phyloP scores from a whole-genome alignment of 1,140 invertebrate species.

The Bombus affinis region DNA sequence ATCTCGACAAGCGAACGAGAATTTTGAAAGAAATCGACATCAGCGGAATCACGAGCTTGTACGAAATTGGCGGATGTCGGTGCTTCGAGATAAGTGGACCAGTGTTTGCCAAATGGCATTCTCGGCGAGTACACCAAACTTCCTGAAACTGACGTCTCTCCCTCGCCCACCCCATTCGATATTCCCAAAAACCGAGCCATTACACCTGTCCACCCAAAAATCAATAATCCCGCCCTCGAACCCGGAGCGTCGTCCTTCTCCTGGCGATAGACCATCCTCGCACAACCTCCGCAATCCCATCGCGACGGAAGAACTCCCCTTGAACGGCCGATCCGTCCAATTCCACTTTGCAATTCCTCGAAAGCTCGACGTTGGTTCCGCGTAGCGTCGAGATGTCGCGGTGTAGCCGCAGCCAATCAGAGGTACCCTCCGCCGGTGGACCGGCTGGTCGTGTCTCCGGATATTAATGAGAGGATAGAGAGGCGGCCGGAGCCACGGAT shows the following conservation, averaged over 20 bases:
- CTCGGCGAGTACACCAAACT: not conserved
- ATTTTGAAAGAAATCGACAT: not conserved
- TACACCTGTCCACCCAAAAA: slow-evolving; percentile 17
- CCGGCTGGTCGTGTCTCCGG: slow-evolving; percentile 51
- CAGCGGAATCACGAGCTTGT: too few relatives aligned
- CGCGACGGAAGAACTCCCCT: not conserved
- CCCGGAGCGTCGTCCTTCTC: not conserved
- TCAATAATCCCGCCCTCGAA: slow-evolving; percentile 1
- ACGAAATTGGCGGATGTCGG: not conserved
- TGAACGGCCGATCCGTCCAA: not conserved
- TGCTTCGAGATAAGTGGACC: not conserved
- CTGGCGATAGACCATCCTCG: not conserved
- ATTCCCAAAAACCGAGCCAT: not conserved
- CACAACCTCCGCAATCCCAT: not conserved
- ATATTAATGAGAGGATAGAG: slow-evolving; percentile 66
- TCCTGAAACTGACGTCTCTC: not conserved
- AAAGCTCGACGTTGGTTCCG: not conserved
- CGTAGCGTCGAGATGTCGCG: slow-evolving; percentile 22
- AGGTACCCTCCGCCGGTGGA: not conserved
- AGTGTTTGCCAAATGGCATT: too few relatives aligned
- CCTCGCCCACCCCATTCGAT: too few relatives aligned
- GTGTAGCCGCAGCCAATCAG: slow-evolving; percentile 19
- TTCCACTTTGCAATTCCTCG: not conserved
- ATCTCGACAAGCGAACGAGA: not conserved
- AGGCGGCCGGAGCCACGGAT: slow-evolving; percentile 41